Conservation (phyloP, 92 coral and sea anemone species). For the Siderastrea siderea region DNA sequence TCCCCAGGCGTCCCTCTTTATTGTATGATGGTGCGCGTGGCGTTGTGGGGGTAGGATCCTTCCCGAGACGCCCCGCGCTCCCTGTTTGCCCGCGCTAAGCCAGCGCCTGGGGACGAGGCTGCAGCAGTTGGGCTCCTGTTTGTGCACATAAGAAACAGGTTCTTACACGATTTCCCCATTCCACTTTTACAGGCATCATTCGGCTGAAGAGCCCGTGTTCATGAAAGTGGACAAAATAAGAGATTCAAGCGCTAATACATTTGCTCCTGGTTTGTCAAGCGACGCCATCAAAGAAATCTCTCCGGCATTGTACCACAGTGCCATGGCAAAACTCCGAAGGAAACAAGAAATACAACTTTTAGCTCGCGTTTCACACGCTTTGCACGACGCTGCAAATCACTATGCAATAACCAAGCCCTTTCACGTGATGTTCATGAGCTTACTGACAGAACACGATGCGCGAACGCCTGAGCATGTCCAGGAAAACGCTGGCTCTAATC, state of each 20-base stretch:
- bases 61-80: too few species aligned
- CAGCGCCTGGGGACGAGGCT: too few species aligned
- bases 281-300: not conserved
- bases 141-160: too few species aligned
- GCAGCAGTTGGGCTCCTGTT: too few species aligned
- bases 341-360: slow-evolving; percentile 24
- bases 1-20: too few species aligned
- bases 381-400: slow-evolving; percentile 14
- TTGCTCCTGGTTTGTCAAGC: not conserved
- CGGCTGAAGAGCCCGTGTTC: slow-evolving; percentile 4
- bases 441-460: not conserved
- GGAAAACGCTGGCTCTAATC: slow-evolving; percentile 4
- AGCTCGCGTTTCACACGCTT: slow-evolving; percentile 3
- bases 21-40: too few species aligned
- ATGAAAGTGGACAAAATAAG: not conserved
- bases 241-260: not conserved
- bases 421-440: slow-evolving; percentile 29
- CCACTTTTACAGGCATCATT: not conserved
- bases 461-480: not conserved
- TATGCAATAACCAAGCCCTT: not conserved
- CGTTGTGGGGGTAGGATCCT: too few species aligned
- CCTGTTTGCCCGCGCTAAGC: too few species aligned
- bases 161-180: not conserved
- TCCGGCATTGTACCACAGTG: not conserved
- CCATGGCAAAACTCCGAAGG: not conserved